Percentiles rank a stretch among this genome's conserved stretches.
phyloP scores from a whole-genome alignment of 2,888 invertebrate genomes.

The Lordiphosa andalusiaca region DNA sequence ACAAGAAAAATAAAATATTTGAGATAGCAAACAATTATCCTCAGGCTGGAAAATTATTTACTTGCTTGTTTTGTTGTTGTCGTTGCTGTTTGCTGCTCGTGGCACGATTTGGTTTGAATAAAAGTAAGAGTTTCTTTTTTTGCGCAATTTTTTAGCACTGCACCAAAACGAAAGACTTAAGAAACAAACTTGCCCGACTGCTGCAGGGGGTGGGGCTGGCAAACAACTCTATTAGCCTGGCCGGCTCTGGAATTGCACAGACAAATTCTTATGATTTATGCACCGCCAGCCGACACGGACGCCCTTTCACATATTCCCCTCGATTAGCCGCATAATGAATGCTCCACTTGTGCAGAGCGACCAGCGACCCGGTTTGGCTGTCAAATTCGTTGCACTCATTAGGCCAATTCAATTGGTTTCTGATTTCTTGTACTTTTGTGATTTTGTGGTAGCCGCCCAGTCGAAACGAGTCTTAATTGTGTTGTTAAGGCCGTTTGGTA shows the following conservation, averaged over 20 bases:
- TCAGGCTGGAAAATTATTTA: slow-evolving; percentile 25
- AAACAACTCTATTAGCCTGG: slow-evolving; percentile 56
- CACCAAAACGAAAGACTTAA: slow-evolving; percentile 60
- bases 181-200: slow-evolving; percentile 58
- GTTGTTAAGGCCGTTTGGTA: slow-evolving; percentile 64
- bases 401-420: slow-evolving; percentile 60
- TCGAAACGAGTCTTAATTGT: slow-evolving; percentile 59
- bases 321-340: slow-evolving; percentile 55
- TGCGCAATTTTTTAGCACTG: slow-evolving; percentile 50
- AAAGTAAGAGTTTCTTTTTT: slow-evolving; percentile 53
- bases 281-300: slow-evolving; percentile 10
- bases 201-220: slow-evolving; percentile 9
- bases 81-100: slow-evolving; percentile 2
- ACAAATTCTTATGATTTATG: too few relatives aligned
- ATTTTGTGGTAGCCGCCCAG: not conserved
- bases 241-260: slow-evolving; percentile 2
- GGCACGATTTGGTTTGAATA: slow-evolving; percentile 36
- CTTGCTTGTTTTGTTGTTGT: slow-evolving; percentile 11
- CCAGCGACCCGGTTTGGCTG: slow-evolving; percentile 27
- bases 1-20: slow-evolving; percentile 48
- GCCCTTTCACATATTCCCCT: slow-evolving; percentile 55
- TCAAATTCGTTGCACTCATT: slow-evolving; percentile 74
- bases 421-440: slow-evolving; percentile 1
- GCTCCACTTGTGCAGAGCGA: slow-evolving; percentile 5
- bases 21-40: slow-evolving; percentile 60